Evolutionary conservation across 2,113 vertebrate species (phyloP), one percentile per base, ranked within the genome.

Genomic region (Poecile atricapillus): DNA sequence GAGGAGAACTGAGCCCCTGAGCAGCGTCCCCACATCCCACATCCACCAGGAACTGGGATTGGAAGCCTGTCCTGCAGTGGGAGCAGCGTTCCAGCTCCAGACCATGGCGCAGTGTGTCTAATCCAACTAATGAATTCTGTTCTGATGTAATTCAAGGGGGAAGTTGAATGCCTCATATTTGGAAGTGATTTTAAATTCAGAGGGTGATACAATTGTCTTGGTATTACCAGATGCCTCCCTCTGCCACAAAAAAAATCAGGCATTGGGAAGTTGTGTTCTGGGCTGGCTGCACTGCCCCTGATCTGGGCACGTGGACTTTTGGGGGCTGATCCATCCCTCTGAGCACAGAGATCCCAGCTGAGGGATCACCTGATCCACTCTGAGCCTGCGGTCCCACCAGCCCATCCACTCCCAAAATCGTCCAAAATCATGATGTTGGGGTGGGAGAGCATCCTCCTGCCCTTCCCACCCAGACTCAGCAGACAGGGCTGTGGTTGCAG

Each of bases 281-380:
- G 19, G 25, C 31, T 55, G 22, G 39, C 20, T 37, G 56, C 52
- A 5, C 7, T 41, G 78, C 25, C 56, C n/a, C 44, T 17, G 24
- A 1, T 23, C 9, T 0, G 68, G 11, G 4, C 22, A 33, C 2
- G 0, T 0, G 28, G 43, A 15, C n/a, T 63, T n/a, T 31, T 6
- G 1, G 12, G 10, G 56, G 27, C 27, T 67, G 41, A 35, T 56
- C 67, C 52, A 23, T 58, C 35, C 68, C 62, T 21, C 46, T 0
- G 0, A 80, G 63, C 69, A 18, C 28, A 49, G 30, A 46, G 19
- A 76, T 8, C 33, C 33, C 13, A 5, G 0, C 3, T 28, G 62
- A 46, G 35, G 35, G 44, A 6, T 44, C 53, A n/a, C 14, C 24
- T 0, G 0, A 8, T 41, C 21, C 56, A 43, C 41, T 20, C 30